Percentiles rank a stretch among this genome's conserved stretches.
Evolutionary conservation across 2,888 invertebrate genomes (phyloP).

Genomic region (Lepidocyrtinus sp.): DNA sequence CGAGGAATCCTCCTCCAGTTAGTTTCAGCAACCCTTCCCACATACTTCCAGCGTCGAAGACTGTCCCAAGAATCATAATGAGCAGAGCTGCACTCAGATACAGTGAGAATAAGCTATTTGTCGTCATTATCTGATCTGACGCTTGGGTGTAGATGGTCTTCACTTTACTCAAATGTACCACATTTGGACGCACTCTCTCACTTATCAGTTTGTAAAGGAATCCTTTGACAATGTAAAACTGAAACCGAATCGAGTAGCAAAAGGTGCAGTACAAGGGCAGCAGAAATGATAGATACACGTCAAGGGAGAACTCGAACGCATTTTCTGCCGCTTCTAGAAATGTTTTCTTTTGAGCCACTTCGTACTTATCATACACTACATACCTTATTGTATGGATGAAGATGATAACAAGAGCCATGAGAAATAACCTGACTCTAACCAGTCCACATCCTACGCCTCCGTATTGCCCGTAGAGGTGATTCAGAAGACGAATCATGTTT

Average conservation of each 20-base stretch:
- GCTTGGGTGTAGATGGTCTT: conserved; percentile 59
- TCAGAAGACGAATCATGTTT: conserved; percentile 31
- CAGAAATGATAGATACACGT: conserved; percentile 14
- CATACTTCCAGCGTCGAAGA: conserved; percentile 18
- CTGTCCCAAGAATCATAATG: conserved; percentile 21
- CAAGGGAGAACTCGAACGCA: neutral
- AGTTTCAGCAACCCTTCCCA: neutral
- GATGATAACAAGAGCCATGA: conserved; percentile 34
- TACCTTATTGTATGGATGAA: conserved; percentile 42
- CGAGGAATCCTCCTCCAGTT: neutral
- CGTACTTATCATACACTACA: conserved; percentile 39
- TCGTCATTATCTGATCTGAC: conserved; percentile 52
- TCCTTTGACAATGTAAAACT: conserved; percentile 44
- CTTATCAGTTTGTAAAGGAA: conserved; percentile 51
- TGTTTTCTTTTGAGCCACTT: neutral
- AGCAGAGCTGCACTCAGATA: conserved; percentile 53
- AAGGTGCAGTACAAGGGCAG: conserved; percentile 61
- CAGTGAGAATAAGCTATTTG: conserved; percentile 54
- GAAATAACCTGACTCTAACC: neutral
- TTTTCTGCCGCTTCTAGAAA: neutral
- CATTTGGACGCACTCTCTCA: conserved; percentile 31
- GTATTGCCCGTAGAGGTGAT: conserved; percentile 14
- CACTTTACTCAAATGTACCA: conserved; percentile 47
- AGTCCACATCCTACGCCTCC: conserved; percentile 20
- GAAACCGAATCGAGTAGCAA: conserved; percentile 58